Evolutionary conservation across 2,797 vertebrate genomes (phyloP).

Genomic region (Xenentodon cancila): DNA sequence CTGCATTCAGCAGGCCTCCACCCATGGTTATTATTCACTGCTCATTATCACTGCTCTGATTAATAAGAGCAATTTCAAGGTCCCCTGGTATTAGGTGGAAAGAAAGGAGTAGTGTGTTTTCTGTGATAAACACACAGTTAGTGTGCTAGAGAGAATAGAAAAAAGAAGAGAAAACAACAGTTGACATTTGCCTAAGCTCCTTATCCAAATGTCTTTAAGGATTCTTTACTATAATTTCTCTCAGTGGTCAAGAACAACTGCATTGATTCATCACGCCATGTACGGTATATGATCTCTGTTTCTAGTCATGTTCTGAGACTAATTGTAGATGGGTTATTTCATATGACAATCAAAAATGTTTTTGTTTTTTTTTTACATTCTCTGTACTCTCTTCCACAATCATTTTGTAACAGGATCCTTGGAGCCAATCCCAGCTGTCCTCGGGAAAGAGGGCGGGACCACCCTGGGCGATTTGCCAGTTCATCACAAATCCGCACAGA

Average conservation of each 20-base stretch:
- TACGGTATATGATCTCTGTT: too few species aligned
- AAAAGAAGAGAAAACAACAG: conserved; percentile 57
- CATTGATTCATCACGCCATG: too few species aligned
- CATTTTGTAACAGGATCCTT: too few species aligned
- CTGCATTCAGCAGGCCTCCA: conserved; percentile 68
- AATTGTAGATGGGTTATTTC: too few species aligned
- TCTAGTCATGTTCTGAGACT: too few species aligned
- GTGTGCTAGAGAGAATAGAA: conserved; percentile 69
- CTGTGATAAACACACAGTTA: conserved; percentile 69
- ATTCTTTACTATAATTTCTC: conserved; percentile 44
- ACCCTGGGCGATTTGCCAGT: too few species aligned
- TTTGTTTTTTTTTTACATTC: too few species aligned
- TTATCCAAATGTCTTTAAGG: conserved; percentile 45
- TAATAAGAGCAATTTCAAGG: conserved; percentile 82
- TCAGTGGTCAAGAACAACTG: conserved; percentile 26
- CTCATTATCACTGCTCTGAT: conserved; percentile 85
- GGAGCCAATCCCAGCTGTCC: too few species aligned
- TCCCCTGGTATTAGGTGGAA: conserved; percentile 73
- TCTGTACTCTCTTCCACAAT: too few species aligned
- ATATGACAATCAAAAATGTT: too few species aligned
- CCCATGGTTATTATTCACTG: conserved; percentile 77
- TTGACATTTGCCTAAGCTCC: conserved; percentile 69
- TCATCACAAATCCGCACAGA: too few species aligned
- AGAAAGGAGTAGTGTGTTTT: conserved; percentile 66
- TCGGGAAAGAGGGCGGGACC: too few species aligned